Evolutionary conservation across 1,140 invertebrate species (phyloP).

Genomic region (Apis florea): DNA sequence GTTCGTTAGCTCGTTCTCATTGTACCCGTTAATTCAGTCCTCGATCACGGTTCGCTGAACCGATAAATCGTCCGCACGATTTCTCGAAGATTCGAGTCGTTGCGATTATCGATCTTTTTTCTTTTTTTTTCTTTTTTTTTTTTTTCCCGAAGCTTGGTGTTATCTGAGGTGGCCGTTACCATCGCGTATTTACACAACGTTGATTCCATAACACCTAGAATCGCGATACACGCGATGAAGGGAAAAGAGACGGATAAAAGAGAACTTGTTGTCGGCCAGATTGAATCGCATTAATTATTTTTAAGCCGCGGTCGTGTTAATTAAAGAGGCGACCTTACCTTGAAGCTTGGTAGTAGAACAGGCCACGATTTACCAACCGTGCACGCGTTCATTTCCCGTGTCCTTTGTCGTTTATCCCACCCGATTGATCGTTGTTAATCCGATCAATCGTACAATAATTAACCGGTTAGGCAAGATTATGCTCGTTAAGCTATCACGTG

Average conservation of each 20-base stretch:
- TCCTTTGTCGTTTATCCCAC: conserved; percentile 60
- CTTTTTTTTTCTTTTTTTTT: no score
- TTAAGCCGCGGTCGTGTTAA: conserved; percentile 40
- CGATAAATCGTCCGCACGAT: conserved; percentile 18
- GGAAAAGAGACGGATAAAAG: neutral
- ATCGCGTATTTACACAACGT: neutral
- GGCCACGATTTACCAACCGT: conserved; percentile 4
- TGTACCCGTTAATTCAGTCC: conserved; percentile 19
- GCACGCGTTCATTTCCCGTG: conserved; percentile 29
- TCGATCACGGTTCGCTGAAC: no score
- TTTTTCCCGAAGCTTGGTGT: neutral
- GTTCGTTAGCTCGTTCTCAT: neutral
- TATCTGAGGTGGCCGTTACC: neutral
- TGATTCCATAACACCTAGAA: neutral
- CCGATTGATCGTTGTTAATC: conserved; percentile 60
- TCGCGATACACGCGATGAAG: neutral
- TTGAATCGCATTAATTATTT: conserved; percentile 40
- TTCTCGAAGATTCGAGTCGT: neutral
- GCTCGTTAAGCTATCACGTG: neutral
- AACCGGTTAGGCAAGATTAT: neutral
- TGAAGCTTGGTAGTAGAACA: conserved; percentile 19
- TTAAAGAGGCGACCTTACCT: conserved; percentile 47
- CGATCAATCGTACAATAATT: conserved; percentile 50
- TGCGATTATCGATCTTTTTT: conserved; percentile 1
- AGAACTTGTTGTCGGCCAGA: neutral